A percentile compares a stretch with the other conserved stretches of the same genome.
These are phyloP conservation scores for Macrocentrus cingulum DNA, from an alignment of 1,140 invertebrate genomes.

Conservation along the genomic window DNA sequence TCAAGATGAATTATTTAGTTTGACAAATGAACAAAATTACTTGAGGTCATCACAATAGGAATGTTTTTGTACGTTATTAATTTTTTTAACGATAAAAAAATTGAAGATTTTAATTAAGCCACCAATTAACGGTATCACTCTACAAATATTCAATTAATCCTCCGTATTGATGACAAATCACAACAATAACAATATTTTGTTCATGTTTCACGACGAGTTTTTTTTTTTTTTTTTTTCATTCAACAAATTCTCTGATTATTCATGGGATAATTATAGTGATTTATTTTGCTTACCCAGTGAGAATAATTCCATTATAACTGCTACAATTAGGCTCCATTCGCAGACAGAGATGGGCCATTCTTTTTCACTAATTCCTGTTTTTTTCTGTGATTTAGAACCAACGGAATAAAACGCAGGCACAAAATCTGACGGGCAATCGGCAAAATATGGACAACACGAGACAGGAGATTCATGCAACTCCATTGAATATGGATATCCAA, in stretches of 20 bases:
- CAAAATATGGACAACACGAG: constrained; percentile 93
- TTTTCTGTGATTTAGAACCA: constrained; percentile 73
- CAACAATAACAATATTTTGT: no score
- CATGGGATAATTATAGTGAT: no score
- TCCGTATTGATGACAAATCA: no score
- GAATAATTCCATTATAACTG: constrained; percentile 95
- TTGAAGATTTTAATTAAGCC: no score
- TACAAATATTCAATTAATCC: no score
- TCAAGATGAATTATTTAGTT: no score
- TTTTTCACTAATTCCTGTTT: constrained; percentile 88
- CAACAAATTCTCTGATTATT: no score
- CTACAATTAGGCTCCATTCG: constrained; percentile 92
- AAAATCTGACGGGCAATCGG: constrained; percentile 95
- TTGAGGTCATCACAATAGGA: no score
- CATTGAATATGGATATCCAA: constrained; percentile 99
- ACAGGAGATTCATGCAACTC: constrained; percentile 97
- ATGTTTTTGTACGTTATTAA: no score
- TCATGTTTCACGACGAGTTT: neutral
- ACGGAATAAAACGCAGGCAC: constrained; percentile 92
- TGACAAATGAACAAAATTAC: no score
- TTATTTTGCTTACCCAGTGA: constrained; percentile 76
- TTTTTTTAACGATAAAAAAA: no score
- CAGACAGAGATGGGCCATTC: constrained; percentile 95
- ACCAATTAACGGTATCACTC: no score
- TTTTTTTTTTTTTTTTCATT: neutral